Evolutionary conservation across 2,888 invertebrate species (phyloP).

Genomic region (Eilema depressum): DNA sequence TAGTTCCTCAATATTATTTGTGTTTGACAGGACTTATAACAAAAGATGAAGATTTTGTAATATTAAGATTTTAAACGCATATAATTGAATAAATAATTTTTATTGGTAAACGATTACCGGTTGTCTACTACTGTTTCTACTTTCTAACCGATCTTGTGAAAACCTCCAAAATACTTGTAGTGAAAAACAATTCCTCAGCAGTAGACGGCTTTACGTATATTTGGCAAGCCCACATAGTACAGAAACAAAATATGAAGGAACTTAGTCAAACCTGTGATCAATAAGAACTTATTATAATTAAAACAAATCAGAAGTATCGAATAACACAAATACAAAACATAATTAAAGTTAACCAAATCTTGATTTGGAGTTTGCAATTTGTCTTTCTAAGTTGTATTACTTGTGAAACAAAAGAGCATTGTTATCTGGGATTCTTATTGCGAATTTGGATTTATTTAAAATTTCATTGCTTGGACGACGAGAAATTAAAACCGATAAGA

Average conservation of each 20-base stretch:
- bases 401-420: conserved; percentile 13
- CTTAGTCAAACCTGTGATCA: neutral
- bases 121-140: no score
- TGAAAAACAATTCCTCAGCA: no score
- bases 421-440: conserved; percentile 2
- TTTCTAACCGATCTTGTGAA: no score
- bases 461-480: conserved; percentile 29
- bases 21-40: neutral
- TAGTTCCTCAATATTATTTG: neutral
- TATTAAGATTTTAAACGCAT: no score
- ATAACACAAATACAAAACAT: neutral
- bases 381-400: neutral
- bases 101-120: no score
- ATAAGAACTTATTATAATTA: neutral
- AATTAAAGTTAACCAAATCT: neutral
- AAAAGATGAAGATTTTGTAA: no score
- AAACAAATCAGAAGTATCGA: neutral
- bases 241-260: neutral
- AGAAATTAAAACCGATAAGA: conserved; percentile 52
- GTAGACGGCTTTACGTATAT: no score
- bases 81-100: no score
- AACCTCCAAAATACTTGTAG: no score
- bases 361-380: neutral
- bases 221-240: neutral
- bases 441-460: conserved; percentile 10